These are phyloP conservation scores for Dryomyza anilis DNA, from an alignment of 2,888 invertebrate species.

Conservation along the genomic window DNA sequence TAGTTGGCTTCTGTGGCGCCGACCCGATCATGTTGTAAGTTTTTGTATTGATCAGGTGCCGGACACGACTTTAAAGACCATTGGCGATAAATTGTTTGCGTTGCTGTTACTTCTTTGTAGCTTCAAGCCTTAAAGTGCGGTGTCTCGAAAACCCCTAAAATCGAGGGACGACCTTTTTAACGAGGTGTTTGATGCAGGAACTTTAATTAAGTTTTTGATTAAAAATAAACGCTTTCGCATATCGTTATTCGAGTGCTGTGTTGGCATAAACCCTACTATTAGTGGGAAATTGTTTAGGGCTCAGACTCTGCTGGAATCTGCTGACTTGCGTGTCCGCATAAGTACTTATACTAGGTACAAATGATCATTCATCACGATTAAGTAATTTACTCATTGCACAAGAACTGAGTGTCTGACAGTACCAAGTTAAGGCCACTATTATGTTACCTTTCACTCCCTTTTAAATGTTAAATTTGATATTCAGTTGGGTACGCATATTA, in stretches of 20 bases:
- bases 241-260: too few relatives aligned
- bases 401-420: too few relatives aligned
- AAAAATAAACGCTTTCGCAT: too few relatives aligned
- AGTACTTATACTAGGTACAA: too few relatives aligned
- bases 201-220: slow-evolving; percentile 23
- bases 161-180: not conserved
- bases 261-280: too few relatives aligned
- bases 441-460: too few relatives aligned
- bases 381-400: too few relatives aligned
- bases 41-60: slow-evolving; percentile 11
- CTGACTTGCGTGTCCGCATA: not conserved
- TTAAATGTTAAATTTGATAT: too few relatives aligned
- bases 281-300: slow-evolving; percentile 5
- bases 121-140: not conserved
- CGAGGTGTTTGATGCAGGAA: slow-evolving; percentile 19
- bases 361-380: slow-evolving; percentile 17
- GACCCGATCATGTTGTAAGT: not conserved
- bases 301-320: not conserved
- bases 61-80: slow-evolving; percentile 3
- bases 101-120: not conserved
- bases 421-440: too few relatives aligned
- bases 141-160: not conserved
- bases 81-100: too few relatives aligned
- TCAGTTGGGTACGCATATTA: too few relatives aligned
- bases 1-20: not conserved